These are phyloP conservation scores for Clamator glandarius DNA, from an alignment of 2,797 vertebrate species.

Conservation along the genomic window DNA sequence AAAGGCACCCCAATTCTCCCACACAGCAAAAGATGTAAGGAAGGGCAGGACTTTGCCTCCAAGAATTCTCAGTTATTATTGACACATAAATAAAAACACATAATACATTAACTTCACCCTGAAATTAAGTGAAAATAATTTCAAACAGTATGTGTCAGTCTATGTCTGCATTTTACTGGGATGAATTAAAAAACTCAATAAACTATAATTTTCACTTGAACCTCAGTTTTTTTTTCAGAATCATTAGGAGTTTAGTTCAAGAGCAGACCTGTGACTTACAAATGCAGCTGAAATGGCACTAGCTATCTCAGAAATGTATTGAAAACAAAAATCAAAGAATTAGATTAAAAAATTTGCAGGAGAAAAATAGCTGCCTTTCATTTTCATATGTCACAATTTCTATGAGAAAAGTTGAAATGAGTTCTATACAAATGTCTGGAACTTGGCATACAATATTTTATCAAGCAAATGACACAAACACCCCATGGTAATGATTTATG, in stretches of 20 bases:
- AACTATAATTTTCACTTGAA: background rate
- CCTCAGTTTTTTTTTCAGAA: background rate
- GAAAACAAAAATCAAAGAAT: background rate
- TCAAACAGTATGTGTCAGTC: background rate
- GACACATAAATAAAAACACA: background rate
- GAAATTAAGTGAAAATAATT: conserved; percentile 25
- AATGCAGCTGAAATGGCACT: conserved; percentile 17
- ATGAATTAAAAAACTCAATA: background rate
- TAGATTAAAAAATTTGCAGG: background rate
- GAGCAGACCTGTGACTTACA: background rate
- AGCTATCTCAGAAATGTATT: conserved; percentile 11
- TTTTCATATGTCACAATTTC: background rate
- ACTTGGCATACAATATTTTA: background rate
- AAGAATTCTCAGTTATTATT: background rate
- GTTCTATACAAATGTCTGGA: conserved; percentile 17
- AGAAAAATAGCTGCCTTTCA: background rate
- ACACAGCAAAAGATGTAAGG: background rate
- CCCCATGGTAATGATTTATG: conserved; percentile 37
- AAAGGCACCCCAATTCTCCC: background rate
- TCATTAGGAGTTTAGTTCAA: background rate
- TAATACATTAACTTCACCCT: background rate
- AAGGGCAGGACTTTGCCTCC: background rate
- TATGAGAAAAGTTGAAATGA: background rate
- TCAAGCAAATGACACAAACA: conserved; percentile 41
- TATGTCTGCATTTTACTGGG: background rate